Base-by-base conservation (phyloP, 2,113 vertebrate genomes). In the Mungos mungo region DNA sequence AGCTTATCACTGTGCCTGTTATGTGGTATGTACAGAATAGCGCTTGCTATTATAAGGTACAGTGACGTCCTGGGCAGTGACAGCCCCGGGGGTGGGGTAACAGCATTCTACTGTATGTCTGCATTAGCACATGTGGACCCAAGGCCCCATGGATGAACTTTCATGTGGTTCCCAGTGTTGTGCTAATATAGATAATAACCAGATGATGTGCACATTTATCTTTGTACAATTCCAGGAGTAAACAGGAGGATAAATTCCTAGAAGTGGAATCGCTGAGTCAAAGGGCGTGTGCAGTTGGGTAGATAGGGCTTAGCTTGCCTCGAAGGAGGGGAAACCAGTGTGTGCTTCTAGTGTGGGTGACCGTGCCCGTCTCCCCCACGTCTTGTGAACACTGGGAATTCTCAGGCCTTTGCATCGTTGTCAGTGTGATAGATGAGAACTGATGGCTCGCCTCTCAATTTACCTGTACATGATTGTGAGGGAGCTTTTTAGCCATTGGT, bases 241-340 rank as follows among this genome's bases (percentile, higher is more conserved):
- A 72, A 72, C 60, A 52, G 52, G 52, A 79, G 45, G 29, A 4
- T 68, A 21, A 63, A 57, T 84, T 92, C 52, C 86, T 82, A 63
- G 85, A 77, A 81, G 19, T 84, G 81, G 63, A 88, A 23, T 38
- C 41, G 69, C 93, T 79, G 47, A 72, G 80, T 81, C 65, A 81
- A 89, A 52, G 79, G 35, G 2, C 41, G 1, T 82, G 54, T 74
- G 38, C 4, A 0, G 47, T 81, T 63, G 38, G n/a, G 15, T 7
- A 45, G 65, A 57, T 69, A 27, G 0, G 35, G 12, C 33, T 93
- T 41, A 5, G 16, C 4, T 68, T 9, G 1, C 38, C 52, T 71
- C 38, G 33, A 21, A 92, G 79, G 74, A 65, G 8, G 21, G 23
- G 25, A 0, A 2, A 33, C 33, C 52, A n/a, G 3, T 5, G 21